Evolutionary conservation across 2,888 invertebrate genomes (phyloP).

Genomic region (Antheraea assamensis): DNA sequence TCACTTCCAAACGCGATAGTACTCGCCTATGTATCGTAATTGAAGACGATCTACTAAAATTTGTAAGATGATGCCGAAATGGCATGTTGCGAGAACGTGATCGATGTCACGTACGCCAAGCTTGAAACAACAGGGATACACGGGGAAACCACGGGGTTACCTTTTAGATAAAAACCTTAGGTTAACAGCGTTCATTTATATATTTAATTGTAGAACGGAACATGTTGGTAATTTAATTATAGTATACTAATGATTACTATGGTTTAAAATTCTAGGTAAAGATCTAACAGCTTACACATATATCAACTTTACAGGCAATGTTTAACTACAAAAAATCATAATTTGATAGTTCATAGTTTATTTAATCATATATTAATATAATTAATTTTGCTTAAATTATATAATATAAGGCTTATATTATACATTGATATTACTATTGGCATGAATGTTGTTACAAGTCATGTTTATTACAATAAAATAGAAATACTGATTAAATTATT

Average conservation of each 20-base stretch:
- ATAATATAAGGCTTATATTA: no score
- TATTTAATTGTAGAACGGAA: slow-evolving; percentile 1
- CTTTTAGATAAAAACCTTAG: not conserved
- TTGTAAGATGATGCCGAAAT: slow-evolving; percentile 30
- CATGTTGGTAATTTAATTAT: not conserved
- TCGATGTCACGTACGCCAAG: slow-evolving; percentile 47
- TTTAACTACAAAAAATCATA: not conserved
- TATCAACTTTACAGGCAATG: not conserved
- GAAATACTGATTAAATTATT: not conserved
- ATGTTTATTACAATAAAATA: not conserved
- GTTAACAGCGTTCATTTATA: not conserved
- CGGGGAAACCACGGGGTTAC: not conserved
- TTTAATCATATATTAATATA: no score
- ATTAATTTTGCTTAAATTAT: no score
- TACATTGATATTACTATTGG: not conserved
- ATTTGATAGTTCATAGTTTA: no score
- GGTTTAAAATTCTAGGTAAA: not conserved
- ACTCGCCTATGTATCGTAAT: slow-evolving; percentile 26
- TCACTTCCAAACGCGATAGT: slow-evolving; percentile 5
- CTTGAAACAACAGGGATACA: slow-evolving; percentile 17
- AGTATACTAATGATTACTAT: not conserved
- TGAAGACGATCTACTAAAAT: slow-evolving; percentile 23
- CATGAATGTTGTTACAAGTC: not conserved
- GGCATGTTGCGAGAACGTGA: slow-evolving; percentile 26
- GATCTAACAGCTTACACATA: not conserved